Base-by-base conservation (phyloP, 1,140 invertebrate genomes). In the Anagrus nilaparvatae region DNA sequence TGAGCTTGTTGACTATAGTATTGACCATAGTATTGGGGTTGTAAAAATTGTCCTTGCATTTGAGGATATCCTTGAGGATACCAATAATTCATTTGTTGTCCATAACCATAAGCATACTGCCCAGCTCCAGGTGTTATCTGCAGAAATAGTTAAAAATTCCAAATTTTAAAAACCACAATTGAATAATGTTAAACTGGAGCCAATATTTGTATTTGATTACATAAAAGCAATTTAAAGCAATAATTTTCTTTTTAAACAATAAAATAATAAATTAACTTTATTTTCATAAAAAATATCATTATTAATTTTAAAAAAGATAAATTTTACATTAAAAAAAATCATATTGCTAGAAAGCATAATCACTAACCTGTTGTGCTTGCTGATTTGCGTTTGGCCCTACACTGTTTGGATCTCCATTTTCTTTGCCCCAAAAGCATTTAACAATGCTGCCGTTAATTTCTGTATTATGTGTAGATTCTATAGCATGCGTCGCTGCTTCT, bases 391-490 rank as follows among this genome's bases (percentile, higher is more conserved):
- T 69, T 31, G 65, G 62, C 41, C 66, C 66, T 30, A 67, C 72
- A 47, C 80, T 80, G 48, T 79, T 81, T 7, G 80, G 80, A 65
- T 84, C 81, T 1, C 79, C 79, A 8, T 80, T 79, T 61, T 97
- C 93, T 69, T 98, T 99, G 8, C 97, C 97, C 97, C 97, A 99
- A 61, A 95, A 97, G 72, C 95, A 99, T 75, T 98, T 97, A 9
- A 99, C 92, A 44, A 82, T 79, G 60, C 95, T 87, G 13, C 95
- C 95, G 61, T 87, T 89, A 44, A 99, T 87, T 68, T 97, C 94
- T 42, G 87, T 92, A 56, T 96, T 96, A 70, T 99, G 92, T 57
- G 94, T 88, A 34, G 84, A 82, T 62, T 96, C 90, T 56, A 99
- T 99, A 45, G 96, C 96, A 64, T 91, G 84, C 32, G 93, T 91